Evolutionary conservation across 2,797 vertebrate genomes (phyloP), one percentile per base, ranked within the genome.

Genomic region (Sus cebifrons): DNA sequence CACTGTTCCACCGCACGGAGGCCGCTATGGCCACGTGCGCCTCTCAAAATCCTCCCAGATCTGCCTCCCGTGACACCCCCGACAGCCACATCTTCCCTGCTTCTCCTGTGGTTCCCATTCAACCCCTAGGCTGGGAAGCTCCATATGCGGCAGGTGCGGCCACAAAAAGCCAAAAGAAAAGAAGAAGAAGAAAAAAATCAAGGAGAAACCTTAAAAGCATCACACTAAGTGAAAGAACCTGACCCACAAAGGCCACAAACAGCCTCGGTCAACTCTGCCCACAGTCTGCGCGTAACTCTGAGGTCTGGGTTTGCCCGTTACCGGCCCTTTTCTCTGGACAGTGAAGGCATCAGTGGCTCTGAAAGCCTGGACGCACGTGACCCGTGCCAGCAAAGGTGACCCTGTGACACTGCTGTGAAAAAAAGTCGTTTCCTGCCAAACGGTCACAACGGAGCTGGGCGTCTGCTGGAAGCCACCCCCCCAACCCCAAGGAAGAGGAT

Each of bases 381-480:
- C 15, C 49, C 73, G 25, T 5, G 3, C 32, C 4, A 86, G 52
- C 2, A 20, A 8, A 95, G 65, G 74, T n/a, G 25, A 52, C 17
- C 15, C 1, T 21, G 74, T n/a, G 25, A 52, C 17, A 18, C 1
- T 18, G 16, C 81, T 78, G 36, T 21, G 44, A 73, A 74, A 79
- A 52, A 75, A 77, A 58, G 27, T 6, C 8, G 25, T 62, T 96
- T 97, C 96, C 96, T 94, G 85, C 91, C 77, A 52, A 44, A 94
- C 62, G 88, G 68, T 92, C 95, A 68, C 84, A 93, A 89, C 44
- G 44, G 49, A 86, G 75, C 92, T 95, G 82, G 54, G 90, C 87
- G 90, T 74, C 79, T 95, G 79, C 95, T 56, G 8, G n/a, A 75
- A 36, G 71, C 36, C 8, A 52, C 86, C 90, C 89, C 97, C 96